These are phyloP conservation scores for Hippocampus kuda DNA, from an alignment of 2,797 vertebrate species.

Conservation along the genomic window DNA sequence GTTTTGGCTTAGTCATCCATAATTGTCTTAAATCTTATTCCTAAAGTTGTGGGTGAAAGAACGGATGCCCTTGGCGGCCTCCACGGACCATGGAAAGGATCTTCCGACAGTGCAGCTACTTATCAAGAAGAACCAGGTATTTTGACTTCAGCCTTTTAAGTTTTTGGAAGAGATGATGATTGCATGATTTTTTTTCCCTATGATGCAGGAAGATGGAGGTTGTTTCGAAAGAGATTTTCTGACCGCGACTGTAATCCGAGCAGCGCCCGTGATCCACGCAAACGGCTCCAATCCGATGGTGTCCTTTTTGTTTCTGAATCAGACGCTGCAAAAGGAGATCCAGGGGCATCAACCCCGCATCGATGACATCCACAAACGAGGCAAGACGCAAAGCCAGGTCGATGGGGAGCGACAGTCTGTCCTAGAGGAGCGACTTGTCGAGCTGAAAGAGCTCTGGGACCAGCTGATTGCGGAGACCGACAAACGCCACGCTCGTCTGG, in stretches of 20 bases:
- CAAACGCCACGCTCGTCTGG: conserved; percentile 71
- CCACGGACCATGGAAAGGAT: conserved; percentile 87
- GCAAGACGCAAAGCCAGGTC: conserved; percentile 58
- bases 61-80: conserved; percentile 79
- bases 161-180: background rate
- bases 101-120: conserved; percentile 87
- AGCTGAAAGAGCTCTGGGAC: conserved; percentile 77
- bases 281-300: background rate
- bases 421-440: conserved; percentile 66
- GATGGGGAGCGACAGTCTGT: conserved; percentile 63
- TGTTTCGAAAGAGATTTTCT: background rate
- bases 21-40: conserved; percentile 17
- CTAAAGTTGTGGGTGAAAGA: conserved; percentile 85
- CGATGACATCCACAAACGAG: conserved; percentile 75
- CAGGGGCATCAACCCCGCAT: conserved; percentile 90
- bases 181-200: background rate
- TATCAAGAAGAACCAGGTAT: conserved; percentile 93
- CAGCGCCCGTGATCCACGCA: background rate
- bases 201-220: background rate
- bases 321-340: conserved; percentile 93
- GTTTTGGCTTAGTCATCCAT: background rate
- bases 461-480: conserved; percentile 75
- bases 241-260: background rate
- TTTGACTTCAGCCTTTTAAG: background rate
- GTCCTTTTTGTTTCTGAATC: conserved; percentile 20